Evolutionary conservation across 1,140 invertebrate genomes (phyloP), one percentile per base, ranked within the genome.

Genomic region (Drosophila persimilis): DNA sequence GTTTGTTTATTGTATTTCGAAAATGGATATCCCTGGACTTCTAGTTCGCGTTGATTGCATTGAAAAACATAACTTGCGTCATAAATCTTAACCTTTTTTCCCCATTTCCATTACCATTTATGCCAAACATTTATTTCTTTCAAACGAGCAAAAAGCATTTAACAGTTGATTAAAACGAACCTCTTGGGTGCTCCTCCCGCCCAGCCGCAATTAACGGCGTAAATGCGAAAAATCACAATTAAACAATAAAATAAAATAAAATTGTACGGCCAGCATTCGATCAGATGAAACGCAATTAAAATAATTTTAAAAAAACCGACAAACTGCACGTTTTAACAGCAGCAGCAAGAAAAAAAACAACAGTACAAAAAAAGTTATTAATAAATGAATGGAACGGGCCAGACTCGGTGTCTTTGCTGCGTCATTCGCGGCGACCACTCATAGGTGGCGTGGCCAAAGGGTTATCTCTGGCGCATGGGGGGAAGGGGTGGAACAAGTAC

Each of bases 211-310:
- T 69, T 69, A 69, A 69, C 65, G 57, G 50, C 65, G 65, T 57
- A 69, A 69, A 69, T 69, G 63, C 35, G 65, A 69, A 56, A 39
- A 67, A 69, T 69, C 55, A 67, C 63, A 69, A 69, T 69, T 69
- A 69, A 69, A 69, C 63, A 69, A 69, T 69, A 69, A 69, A 69
- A 69, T 69, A 69, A 69, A 69, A 69, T 69, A 69, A 69, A 69
- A 50, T 35, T 56, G 65, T 67, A 56, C 63, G 63, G 9, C 51
- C 65, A 69, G 65, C 63, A 69, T 69, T 69, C 65, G 65, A 69
- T 69, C 65, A 69, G 65, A 69, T 69, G 65, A 51, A 69, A 67
- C 65, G 65, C 65, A 69, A 69, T 69, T 69, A 69, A 69, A 69
- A 69, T 69, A 69, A 69, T 69, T 69, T 67, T 44, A 69, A 69